Percentiles rank a stretch among this genome's conserved stretches.
phyloP scores from a whole-genome alignment of 2,797 vertebrate genomes.

The Crocodylus rhombifer region DNA sequence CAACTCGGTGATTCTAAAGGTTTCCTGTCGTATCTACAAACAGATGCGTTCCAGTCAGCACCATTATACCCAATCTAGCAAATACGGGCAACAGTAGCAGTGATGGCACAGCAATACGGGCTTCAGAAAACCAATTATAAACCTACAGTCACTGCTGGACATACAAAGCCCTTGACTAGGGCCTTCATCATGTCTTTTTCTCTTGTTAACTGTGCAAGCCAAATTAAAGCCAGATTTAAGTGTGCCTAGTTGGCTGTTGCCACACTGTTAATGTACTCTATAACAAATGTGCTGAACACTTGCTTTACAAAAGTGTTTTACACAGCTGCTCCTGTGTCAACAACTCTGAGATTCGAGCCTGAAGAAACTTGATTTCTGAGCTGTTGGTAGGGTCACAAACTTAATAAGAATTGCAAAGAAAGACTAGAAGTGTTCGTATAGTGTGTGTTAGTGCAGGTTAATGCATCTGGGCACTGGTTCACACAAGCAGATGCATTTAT shows the following conservation, averaged over 20 bases:
- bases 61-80: not conserved
- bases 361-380: not conserved
- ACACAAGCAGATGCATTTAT: not conserved
- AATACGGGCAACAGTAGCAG: not conserved
- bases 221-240: too few species aligned
- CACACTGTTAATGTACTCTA: not conserved
- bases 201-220: too few species aligned
- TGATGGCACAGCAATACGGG: too few species aligned
- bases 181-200: too few species aligned
- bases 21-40: not conserved
- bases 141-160: too few species aligned
- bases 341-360: not conserved
- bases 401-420: not conserved
- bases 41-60: slow-evolving; percentile 2
- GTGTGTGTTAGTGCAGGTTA: not conserved
- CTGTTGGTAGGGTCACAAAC: not conserved
- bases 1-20: too few species aligned
- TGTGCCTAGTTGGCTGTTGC: too few species aligned
- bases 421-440: not conserved
- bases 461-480: not conserved
- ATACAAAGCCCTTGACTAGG: too few species aligned
- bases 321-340: not conserved
- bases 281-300: not conserved
- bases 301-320: not conserved
- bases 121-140: too few species aligned